phyloP scores from a whole-genome alignment of 2,113 vertebrate species.

The Sarotherodon lohbergeri region DNA sequence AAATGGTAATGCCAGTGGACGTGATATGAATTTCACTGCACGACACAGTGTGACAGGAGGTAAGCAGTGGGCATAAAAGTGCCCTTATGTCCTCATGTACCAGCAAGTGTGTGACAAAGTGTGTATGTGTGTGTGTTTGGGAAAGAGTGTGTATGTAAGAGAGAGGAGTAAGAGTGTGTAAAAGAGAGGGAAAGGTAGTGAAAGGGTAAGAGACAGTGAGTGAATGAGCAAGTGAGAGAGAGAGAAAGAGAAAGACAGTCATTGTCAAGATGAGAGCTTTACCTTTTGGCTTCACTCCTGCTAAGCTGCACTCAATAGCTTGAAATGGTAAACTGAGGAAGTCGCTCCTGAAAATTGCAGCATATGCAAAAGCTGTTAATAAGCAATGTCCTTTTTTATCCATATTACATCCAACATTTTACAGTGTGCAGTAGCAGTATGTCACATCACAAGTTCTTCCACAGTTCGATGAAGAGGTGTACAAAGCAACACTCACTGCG shows the following conservation, averaged over 20 bases:
- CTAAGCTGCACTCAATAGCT: slow-evolving; percentile 88
- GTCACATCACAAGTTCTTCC: not conserved
- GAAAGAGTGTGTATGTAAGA: not conserved
- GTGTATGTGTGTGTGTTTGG: not conserved
- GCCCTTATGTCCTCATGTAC: not conserved
- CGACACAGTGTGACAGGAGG: not conserved
- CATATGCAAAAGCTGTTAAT: slow-evolving; percentile 33
- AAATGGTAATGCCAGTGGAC: not conserved
- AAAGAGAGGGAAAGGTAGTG: not conserved
- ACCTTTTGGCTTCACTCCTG: slow-evolving; percentile 79
- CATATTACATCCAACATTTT: not conserved
- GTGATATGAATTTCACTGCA: not conserved
- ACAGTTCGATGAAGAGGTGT: not conserved
- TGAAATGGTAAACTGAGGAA: slow-evolving; percentile 94
- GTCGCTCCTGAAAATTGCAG: slow-evolving; percentile 78
- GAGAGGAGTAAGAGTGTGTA: not conserved
- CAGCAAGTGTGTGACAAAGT: not conserved
- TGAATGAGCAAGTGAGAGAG: not conserved
- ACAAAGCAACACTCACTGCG: not conserved
- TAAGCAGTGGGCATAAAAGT: not conserved
- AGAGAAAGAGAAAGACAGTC: not conserved
- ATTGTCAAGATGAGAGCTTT: slow-evolving; percentile 3
- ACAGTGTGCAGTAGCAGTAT: not conserved
- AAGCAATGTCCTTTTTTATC: not conserved
- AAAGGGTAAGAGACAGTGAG: not conserved